These are phyloP conservation scores for Reticulitermes speratus DNA, from an alignment of 1,140 invertebrate species.

Conservation along the genomic window DNA sequence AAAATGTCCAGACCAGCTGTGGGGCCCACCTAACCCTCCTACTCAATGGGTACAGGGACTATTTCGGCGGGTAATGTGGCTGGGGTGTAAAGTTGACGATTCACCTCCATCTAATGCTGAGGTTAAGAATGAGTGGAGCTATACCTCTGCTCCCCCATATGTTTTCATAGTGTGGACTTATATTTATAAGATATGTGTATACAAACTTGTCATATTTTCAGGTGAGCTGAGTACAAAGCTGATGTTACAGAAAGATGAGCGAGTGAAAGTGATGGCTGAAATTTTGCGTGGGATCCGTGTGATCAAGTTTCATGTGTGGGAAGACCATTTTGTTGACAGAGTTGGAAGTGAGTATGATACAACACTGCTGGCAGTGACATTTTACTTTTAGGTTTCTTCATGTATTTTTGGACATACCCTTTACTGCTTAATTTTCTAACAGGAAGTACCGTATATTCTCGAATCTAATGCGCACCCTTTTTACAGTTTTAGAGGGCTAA, in stretches of 20 bases:
- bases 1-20: too few relatives aligned
- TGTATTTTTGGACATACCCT: too few relatives aligned
- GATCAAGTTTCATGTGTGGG: constrained; percentile 94
- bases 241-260: constrained; percentile 89
- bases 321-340: constrained; percentile 77
- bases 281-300: constrained; percentile 81
- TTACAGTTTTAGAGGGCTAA: too few relatives aligned
- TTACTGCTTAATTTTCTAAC: too few relatives aligned
- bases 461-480: too few relatives aligned
- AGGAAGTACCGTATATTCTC: too few relatives aligned
- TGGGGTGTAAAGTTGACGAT: background rate
- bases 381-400: background rate
- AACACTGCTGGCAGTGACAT: background rate
- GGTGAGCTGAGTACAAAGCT: constrained; percentile 72
- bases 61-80: background rate
- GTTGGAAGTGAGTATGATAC: constrained; percentile 50
- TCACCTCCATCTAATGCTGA: background rate
- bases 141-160: too few relatives aligned
- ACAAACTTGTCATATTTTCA: background rate
- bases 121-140: too few relatives aligned
- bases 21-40: too few relatives aligned
- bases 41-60: too few relatives aligned
- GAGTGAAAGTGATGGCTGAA: constrained; percentile 88
- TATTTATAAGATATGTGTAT: background rate
- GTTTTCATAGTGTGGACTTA: too few relatives aligned